Evolutionary conservation across 2,113 vertebrate species (phyloP).

Genomic region (Capreolus pygargus): DNA sequence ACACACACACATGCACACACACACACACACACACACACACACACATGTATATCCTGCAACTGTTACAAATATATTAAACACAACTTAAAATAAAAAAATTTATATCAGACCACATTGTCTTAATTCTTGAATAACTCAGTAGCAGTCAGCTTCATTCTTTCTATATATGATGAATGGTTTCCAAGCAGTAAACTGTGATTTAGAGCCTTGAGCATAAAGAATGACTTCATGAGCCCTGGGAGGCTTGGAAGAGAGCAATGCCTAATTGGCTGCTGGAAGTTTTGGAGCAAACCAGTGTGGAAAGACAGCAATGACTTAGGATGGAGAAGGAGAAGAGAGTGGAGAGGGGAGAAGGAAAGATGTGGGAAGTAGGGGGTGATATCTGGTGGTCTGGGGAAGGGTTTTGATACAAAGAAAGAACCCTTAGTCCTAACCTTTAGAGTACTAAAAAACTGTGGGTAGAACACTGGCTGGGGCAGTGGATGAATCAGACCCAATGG

Average conservation of each 20-base stretch:
- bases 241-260: neutral
- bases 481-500: neutral
- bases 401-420: neutral
- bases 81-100: neutral
- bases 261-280: neutral
- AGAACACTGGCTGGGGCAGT: no score
- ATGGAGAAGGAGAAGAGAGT: neutral
- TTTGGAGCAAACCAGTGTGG: neutral
- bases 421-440: neutral
- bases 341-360: neutral
- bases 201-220: neutral
- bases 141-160: neutral
- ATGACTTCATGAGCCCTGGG: neutral
- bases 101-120: neutral
- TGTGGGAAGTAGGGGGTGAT: neutral
- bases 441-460: neutral
- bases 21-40: neutral
- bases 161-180: slow-evolving; percentile 12
- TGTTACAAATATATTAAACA: neutral
- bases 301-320: neutral
- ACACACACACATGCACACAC: neutral
- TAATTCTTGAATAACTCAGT: neutral
- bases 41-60: neutral
- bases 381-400: neutral
- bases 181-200: slow-evolving; percentile 2